These are phyloP conservation scores for Limnodromus scolopaceus DNA, from an alignment of 2,797 vertebrate genomes.

Conservation along the genomic window DNA sequence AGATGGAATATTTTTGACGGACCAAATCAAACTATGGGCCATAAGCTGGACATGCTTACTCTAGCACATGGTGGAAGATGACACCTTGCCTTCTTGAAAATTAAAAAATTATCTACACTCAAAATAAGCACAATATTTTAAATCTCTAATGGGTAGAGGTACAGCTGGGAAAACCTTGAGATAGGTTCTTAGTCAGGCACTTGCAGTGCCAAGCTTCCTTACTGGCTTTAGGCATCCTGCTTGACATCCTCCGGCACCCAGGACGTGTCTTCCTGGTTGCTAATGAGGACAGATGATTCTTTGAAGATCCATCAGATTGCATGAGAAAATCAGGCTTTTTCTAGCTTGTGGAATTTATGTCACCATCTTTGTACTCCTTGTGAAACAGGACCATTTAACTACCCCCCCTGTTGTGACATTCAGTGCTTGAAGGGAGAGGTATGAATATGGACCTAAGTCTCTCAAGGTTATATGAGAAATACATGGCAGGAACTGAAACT, in stretches of 20 bases:
- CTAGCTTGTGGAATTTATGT: not conserved
- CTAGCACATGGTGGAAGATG: not conserved
- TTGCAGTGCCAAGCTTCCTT: not conserved
- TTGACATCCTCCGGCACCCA: not conserved
- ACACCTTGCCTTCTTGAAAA: not conserved
- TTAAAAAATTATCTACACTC: not conserved
- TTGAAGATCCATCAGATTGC: not conserved
- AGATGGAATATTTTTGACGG: not conserved
- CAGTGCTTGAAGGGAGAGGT: not conserved
- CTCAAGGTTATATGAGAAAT: not conserved
- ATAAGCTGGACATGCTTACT: not conserved
- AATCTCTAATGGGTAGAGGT: not conserved
- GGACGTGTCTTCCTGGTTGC: not conserved
- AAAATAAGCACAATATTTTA: not conserved
- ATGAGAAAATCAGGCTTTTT: not conserved
- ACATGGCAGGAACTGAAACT: not conserved
- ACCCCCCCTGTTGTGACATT: not conserved
- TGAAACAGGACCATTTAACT: not conserved
- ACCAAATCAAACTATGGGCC: not conserved
- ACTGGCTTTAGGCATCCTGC: not conserved
- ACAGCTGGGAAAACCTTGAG: not conserved
- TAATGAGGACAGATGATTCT: not conserved
- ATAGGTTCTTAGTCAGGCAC: not conserved
- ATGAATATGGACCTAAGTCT: not conserved
- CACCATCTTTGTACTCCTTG: not conserved